Percentiles rank a stretch among this genome's conserved stretches.
phyloP scores from a whole-genome alignment of 2,113 vertebrate genomes.

The Isichthys henryi region DNA sequence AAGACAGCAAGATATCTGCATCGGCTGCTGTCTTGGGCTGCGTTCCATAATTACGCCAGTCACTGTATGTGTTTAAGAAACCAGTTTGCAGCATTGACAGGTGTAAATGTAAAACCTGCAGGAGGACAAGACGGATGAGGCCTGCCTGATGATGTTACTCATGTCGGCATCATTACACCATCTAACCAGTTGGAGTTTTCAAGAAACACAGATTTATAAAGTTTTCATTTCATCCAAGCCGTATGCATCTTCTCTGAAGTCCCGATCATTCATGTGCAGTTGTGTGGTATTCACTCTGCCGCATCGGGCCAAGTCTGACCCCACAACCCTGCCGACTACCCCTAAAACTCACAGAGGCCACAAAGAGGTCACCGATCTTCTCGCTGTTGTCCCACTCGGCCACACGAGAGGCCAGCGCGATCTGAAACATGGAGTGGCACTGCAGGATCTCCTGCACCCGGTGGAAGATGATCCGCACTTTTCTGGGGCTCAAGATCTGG shows the following conservation, averaged over 20 bases:
- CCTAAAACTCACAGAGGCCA: constrained; percentile 65
- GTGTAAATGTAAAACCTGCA: background rate
- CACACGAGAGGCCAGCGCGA: constrained; percentile 70
- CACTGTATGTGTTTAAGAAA: background rate
- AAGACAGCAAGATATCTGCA: background rate
- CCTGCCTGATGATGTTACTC: background rate
- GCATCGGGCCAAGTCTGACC: background rate
- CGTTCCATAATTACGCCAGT: background rate
- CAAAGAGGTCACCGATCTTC: constrained; percentile 78
- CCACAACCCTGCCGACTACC: background rate
- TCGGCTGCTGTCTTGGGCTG: background rate
- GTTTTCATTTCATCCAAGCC: background rate
- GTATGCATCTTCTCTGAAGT: background rate
- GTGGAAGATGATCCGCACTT: constrained; percentile 70
- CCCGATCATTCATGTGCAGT: background rate
- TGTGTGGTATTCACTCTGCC: background rate
- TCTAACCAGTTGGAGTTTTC: background rate
- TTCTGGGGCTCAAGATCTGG: constrained; percentile 64
- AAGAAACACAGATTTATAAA: background rate
- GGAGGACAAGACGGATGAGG: background rate
- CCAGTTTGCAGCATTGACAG: background rate
- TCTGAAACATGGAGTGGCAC: constrained; percentile 83
- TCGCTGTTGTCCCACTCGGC: constrained; percentile 72
- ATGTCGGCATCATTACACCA: too few relatives aligned
- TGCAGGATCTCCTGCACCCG: constrained; percentile 73